Percentiles rank a stretch among this genome's conserved stretches.
These are phyloP conservation scores for Hippocampus barbouri DNA, from an alignment of 2,113 vertebrate species.

Conservation along the genomic window DNA sequence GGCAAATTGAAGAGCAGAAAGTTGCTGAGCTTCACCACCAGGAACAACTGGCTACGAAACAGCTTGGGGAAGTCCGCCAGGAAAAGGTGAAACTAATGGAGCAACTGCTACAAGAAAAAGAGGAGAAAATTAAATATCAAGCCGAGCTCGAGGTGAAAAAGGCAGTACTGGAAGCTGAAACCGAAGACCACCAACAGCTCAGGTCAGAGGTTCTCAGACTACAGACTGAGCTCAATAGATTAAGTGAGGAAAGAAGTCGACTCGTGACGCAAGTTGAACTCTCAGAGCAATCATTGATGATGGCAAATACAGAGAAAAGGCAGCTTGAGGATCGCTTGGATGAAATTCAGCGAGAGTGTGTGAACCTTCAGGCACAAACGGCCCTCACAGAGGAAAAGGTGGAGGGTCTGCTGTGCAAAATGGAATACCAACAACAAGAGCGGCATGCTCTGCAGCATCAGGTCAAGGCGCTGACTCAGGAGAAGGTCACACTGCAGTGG, in stretches of 20 bases:
- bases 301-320: constrained; percentile 25
- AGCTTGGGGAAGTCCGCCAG: constrained; percentile 40
- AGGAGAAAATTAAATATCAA: constrained; percentile 39
- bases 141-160: constrained; percentile 24
- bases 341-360: constrained; percentile 19
- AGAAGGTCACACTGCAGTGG: constrained; percentile 65
- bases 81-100: constrained; percentile 37
- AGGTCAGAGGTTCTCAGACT: constrained; percentile 35
- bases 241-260: constrained; percentile 21
- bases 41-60: constrained; percentile 26
- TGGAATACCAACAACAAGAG: constrained; percentile 41
- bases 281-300: constrained; percentile 23
- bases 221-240: constrained; percentile 33
- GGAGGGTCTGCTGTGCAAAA: constrained; percentile 12
- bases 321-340: constrained; percentile 31
- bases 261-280: constrained; percentile 49
- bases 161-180: constrained; percentile 36
- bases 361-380: constrained; percentile 35
- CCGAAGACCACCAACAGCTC: constrained; percentile 42
- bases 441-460: constrained; percentile 36
- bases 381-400: constrained; percentile 25
- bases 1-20: constrained; percentile 42
- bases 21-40: constrained; percentile 35
- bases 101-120: constrained; percentile 37
- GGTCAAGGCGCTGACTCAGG: constrained; percentile 48